Evolutionary conservation across 1,140 invertebrate genomes (phyloP).

Genomic region (Aphaenogaster ashmeadi): DNA sequence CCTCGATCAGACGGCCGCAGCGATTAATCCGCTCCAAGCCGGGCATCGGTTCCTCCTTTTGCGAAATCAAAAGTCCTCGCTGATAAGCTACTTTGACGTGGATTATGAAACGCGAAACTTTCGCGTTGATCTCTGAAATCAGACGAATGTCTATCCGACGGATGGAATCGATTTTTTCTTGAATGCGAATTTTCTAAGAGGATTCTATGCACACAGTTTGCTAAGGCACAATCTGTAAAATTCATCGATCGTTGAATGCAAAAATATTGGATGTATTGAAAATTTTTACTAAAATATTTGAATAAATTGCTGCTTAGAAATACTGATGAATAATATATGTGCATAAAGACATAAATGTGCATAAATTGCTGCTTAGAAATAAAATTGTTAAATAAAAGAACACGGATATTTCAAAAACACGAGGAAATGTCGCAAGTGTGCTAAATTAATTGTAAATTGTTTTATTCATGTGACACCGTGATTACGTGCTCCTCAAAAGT

Average conservation of each 20-base stretch:
- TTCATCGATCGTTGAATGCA: neutral
- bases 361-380: neutral
- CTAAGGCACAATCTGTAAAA: neutral
- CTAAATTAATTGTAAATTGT: neutral
- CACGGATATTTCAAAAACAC: neutral
- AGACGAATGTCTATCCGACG: slow-evolving; percentile 15
- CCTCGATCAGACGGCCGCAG: slow-evolving; percentile 75
- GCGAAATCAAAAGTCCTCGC: slow-evolving; percentile 4
- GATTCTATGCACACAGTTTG: neutral
- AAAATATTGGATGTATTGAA: neutral
- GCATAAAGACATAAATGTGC: no score
- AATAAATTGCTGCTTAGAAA: no score
- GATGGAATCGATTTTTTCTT: slow-evolving; percentile 8
- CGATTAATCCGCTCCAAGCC: slow-evolving; percentile 78
- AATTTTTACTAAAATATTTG: neutral
- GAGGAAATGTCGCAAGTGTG: neutral
- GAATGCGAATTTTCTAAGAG: neutral
- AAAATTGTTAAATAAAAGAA: neutral
- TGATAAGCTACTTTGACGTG: slow-evolving; percentile 51
- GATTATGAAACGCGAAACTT: slow-evolving; percentile 62
- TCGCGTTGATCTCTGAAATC: slow-evolving; percentile 35
- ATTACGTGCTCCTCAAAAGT: neutral
- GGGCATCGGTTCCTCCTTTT: slow-evolving; percentile 63
- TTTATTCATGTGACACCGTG: neutral
- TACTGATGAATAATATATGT: no score